A percentile compares a stretch with the other conserved stretches of the same genome.
Conservation (phyloP, 2,797 vertebrate genomes). For the Gallinago stenura region DNA sequence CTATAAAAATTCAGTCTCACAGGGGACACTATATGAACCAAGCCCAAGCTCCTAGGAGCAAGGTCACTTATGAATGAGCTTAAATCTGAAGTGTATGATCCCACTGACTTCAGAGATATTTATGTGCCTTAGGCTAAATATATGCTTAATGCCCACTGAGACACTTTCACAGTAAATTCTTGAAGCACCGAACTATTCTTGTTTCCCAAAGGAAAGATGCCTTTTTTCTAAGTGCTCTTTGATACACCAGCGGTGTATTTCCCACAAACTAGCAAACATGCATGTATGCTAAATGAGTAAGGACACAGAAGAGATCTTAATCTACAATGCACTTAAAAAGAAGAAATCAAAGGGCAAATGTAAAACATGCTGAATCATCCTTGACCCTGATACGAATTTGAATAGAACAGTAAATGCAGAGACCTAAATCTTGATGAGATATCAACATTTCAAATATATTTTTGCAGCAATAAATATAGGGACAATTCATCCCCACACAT, state of each 20-base stretch:
- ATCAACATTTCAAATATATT: neutral
- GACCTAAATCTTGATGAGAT: neutral
- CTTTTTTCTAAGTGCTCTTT: neutral
- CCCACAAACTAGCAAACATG: neutral
- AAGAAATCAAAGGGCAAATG: neutral
- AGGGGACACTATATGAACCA: neutral
- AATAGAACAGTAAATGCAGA: neutral
- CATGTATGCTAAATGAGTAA: neutral
- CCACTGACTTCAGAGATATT: neutral
- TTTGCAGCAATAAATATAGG: neutral
- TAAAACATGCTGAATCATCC: neutral
- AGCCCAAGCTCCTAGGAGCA: neutral
- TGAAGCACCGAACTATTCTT: neutral
- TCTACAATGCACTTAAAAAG: neutral
- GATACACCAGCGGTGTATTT: neutral
- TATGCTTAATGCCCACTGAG: neutral
- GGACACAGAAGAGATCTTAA: neutral
- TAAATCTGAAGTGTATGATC: neutral
- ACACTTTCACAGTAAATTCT: neutral
- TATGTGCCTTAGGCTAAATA: neutral
- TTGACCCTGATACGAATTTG: neutral
- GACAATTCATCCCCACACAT: neutral
- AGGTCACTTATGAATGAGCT: neutral
- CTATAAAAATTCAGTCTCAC: neutral
- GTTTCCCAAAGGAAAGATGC: neutral